Evolutionary conservation across 2,888 invertebrate species (phyloP), one percentile per base, ranked within the genome.

Genomic region (Xanthorhoe designata): DNA sequence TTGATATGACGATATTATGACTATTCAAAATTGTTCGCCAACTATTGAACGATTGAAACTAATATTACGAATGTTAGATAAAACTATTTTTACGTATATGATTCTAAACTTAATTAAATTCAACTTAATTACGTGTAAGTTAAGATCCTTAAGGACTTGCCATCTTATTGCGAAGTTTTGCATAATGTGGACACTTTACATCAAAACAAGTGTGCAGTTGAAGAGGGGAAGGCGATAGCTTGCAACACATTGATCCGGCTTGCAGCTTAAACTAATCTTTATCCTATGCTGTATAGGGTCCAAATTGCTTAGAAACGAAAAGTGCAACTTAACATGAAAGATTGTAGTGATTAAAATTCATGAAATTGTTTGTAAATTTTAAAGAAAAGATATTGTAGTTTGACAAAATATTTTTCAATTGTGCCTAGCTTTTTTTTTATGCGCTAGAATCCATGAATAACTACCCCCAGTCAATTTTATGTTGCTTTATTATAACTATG

Each of bases 141-240:
- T 17, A 47, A 47, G 47, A 47, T 17, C 17, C 17, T 18, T 47
- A 19, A 8, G 47, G 47, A 32, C 57, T 57, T 52, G 47, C 57
- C 63, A 53, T 47, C 64, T 71, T 47, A 35, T 68, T 67, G 68
- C 68, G 67, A 83, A 87, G 89, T 90, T 91, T 90, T 87, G 90
- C 90, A 88, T 89, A 89, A 88, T 85, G 67, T 85, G 85, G 91
- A 88, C 89, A 88, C 88, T 88, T 91, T 91, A 91, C 90, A 90
- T 92, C 91, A 92, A 91, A 92, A 92, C 91, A 90, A 91, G 89
- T 89, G 87, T 85, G 85, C 86, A 84, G 79, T 84, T 78, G 76
- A 72, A 74, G 75, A 74, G 77, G 73, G 71, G 78, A 53, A 17
- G 8, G 17, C 18, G 29, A 13, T 15, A 4, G 52, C 3, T 18